A percentile compares a stretch with the other conserved stretches of the same genome.
Evolutionary conservation across 1,140 invertebrate genomes (phyloP).

Genomic region (Heterodera schachtii): DNA sequence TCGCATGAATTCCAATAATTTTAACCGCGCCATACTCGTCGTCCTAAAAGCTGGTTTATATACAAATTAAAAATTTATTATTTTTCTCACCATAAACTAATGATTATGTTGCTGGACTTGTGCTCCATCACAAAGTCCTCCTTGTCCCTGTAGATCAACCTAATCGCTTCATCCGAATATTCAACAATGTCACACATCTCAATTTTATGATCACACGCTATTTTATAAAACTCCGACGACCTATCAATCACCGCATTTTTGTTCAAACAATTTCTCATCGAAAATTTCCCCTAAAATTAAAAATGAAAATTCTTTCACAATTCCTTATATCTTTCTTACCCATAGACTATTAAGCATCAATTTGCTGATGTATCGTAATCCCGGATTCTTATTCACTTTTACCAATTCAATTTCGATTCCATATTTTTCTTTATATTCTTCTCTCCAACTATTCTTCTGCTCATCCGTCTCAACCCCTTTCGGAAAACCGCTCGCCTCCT

Average conservation of each 20-base stretch:
- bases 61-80: too few relatives aligned
- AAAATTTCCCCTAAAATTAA: not conserved
- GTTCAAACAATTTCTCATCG: conserved; percentile 1
- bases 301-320: not conserved
- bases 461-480: not conserved
- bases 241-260: not conserved
- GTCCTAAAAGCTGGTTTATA: not conserved
- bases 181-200: conserved; percentile 3
- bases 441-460: not conserved
- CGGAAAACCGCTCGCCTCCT: not conserved
- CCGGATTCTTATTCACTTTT: conserved; percentile 1
- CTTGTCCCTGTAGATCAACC: not conserved
- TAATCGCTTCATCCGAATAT: not conserved
- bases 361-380: not conserved
- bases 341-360: not conserved
- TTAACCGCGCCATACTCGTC: not conserved
- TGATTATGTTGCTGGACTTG: not conserved
- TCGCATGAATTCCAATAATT: not conserved
- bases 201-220: not conserved
- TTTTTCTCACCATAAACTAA: not conserved
- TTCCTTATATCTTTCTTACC: not conserved
- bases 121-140: conserved; percentile 1
- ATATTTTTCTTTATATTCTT: not conserved
- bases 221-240: not conserved
- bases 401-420: not conserved